Conservation (phyloP, 2,888 invertebrate species). For the Lepidocyrtinus sp. region DNA sequence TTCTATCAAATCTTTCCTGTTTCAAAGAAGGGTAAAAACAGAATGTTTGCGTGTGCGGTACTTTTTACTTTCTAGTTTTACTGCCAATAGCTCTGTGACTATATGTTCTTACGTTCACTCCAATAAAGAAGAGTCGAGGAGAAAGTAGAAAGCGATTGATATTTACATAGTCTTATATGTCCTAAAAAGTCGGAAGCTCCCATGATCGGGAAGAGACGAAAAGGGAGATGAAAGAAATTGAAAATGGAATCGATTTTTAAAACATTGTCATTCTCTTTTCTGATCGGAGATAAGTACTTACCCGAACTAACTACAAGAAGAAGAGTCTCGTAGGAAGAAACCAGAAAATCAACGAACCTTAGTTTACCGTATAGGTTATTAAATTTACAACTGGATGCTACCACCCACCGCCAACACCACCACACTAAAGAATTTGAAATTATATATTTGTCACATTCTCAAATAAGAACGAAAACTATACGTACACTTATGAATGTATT, state of each 20-base stretch:
- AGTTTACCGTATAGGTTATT: constrained; percentile 40
- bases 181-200: neutral
- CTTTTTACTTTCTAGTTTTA: constrained; percentile 22
- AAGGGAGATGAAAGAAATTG: constrained; percentile 30
- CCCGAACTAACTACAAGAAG: neutral
- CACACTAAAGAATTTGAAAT: neutral
- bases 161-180: neutral
- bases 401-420: neutral
- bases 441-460: no score
- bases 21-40: neutral
- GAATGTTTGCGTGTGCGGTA: neutral
- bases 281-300: neutral
- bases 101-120: neutral
- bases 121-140: neutral
- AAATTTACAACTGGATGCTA: constrained; percentile 28
- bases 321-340: neutral
- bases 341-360: neutral
- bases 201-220: neutral
- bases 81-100: neutral
- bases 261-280: constrained; percentile 35
- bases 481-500: neutral
- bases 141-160: neutral
- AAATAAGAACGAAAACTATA: neutral
- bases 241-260: constrained; percentile 52
- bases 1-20: constrained; percentile 2